Conservation (phyloP, 2,888 invertebrate species). For the Pyrgus malvae region DNA sequence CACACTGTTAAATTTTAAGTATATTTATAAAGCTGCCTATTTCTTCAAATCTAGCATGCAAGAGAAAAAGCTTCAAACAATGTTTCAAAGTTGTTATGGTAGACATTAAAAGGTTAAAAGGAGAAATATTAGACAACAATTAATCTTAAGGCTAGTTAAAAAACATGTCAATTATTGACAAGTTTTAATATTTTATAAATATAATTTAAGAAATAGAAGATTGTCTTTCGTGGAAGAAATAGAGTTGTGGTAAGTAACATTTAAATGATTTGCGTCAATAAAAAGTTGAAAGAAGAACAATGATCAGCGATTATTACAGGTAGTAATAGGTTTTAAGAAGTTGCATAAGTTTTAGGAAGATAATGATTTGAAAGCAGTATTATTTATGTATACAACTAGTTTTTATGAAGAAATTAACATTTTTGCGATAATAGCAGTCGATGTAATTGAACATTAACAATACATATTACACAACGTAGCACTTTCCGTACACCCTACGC, state of each 20-base stretch:
- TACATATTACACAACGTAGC: constrained; percentile 17
- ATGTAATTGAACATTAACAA: constrained; percentile 24
- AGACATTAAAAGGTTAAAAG: not conserved
- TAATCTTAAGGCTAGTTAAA: not conserved
- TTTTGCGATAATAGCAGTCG: constrained; percentile 13
- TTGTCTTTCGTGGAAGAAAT: no score
- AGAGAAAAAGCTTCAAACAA: constrained; percentile 9
- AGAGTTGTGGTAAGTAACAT: no score
- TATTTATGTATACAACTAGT: not conserved
- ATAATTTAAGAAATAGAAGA: not conserved
- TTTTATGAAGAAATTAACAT: not conserved
- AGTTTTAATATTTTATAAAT: not conserved
- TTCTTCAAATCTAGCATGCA: constrained; percentile 13
- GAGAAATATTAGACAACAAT: constrained; percentile 1
- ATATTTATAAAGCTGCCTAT: constrained; percentile 15
- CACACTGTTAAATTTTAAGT: constrained; percentile 13
- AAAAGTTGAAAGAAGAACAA: no score
- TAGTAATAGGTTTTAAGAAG: no score
- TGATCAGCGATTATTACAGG: no score
- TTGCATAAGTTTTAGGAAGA: not conserved
- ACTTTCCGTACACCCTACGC: constrained; percentile 14
- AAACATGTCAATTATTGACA: not conserved
- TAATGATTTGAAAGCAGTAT: not conserved
- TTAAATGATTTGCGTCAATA: no score
- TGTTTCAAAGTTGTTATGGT: not conserved